A percentile compares a stretch with the other conserved stretches of the same genome.
Conservation (phyloP, 2,888 invertebrate species). For the Cylloceria caligata region DNA sequence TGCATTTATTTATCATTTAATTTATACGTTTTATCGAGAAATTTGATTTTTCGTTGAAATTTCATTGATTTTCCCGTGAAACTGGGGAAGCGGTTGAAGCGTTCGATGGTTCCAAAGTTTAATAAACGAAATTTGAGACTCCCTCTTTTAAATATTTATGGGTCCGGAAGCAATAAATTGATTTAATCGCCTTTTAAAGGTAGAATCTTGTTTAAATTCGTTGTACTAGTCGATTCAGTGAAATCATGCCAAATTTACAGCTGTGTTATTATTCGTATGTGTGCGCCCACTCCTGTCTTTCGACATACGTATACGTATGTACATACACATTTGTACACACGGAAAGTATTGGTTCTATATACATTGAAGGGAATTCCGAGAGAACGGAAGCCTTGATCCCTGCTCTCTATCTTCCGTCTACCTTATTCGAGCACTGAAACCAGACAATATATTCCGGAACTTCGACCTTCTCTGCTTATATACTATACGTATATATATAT, state of each 20-base stretch:
- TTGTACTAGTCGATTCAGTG: conserved; percentile 13
- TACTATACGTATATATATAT: conserved; percentile 10
- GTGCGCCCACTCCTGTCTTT: conserved; percentile 19
- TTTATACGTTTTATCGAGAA: background rate
- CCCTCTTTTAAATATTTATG: background rate
- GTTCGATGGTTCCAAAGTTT: conserved; percentile 41
- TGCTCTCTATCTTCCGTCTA: conserved; percentile 59
- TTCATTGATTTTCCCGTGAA: background rate
- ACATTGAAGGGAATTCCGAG: conserved; percentile 41
- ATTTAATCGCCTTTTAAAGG: background rate
- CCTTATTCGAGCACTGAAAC: conserved; percentile 66
- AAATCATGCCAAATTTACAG: conserved; percentile 52
- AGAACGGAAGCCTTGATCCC: conserved; percentile 61
- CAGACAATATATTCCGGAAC: conserved; percentile 68
- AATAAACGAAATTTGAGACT: conserved; percentile 34
- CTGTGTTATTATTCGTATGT: conserved; percentile 48
- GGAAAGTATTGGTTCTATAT: conserved; percentile 6
- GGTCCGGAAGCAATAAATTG: background rate
- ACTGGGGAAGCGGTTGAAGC: background rate
- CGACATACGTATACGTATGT: background rate
- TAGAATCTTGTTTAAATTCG: conserved; percentile 50
- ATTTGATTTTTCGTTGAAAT: conserved; percentile 19
- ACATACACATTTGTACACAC: background rate
- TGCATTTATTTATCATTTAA: background rate
- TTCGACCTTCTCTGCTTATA: conserved; percentile 56